Evolutionary conservation across 2,797 vertebrate species (phyloP).

Genomic region (Enteromius treurensis): DNA sequence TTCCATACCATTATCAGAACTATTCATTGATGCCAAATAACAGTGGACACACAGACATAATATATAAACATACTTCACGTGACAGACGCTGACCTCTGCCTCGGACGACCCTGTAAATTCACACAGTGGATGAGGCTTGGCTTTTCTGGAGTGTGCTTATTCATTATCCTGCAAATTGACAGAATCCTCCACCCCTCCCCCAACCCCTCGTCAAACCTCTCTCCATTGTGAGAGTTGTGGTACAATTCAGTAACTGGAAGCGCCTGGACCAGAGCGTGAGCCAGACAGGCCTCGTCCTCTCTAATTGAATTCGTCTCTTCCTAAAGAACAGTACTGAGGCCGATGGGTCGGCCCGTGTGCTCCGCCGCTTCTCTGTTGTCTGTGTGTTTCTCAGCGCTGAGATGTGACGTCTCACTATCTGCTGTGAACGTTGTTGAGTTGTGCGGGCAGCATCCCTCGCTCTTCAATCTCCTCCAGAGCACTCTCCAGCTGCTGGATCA

Average conservation of each 20-base stretch:
- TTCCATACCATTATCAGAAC: constrained; percentile 25
- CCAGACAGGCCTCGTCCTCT: not conserved
- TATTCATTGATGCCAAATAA: constrained; percentile 30
- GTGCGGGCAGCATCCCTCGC: constrained; percentile 70
- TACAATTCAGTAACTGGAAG: constrained; percentile 24
- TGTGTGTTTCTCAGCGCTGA: constrained; percentile 1
- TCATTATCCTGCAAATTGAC: constrained; percentile 1
- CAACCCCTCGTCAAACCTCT: not conserved
- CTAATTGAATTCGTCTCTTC: not conserved
- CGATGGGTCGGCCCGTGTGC: not conserved
- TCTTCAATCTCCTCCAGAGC: constrained; percentile 86
- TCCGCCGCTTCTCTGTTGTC: constrained; percentile 21
- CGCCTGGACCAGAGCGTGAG: not conserved
- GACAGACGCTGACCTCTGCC: constrained; percentile 46
- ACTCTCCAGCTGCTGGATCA: constrained; percentile 96
- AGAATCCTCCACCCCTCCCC: not conserved
- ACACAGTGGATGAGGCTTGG: constrained; percentile 65
- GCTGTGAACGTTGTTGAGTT: constrained; percentile 84
- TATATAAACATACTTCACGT: constrained; percentile 51
- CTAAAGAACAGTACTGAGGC: constrained; percentile 1
- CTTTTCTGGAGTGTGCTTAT: constrained; percentile 66
- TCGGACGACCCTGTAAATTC: constrained; percentile 36
- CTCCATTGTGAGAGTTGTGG: constrained; percentile 10
- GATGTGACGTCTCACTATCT: constrained; percentile 76
- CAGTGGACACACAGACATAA: constrained; percentile 31